Evolutionary conservation across 1,140 invertebrate genomes (phyloP).

Genomic region (Magallana gigas): DNA sequence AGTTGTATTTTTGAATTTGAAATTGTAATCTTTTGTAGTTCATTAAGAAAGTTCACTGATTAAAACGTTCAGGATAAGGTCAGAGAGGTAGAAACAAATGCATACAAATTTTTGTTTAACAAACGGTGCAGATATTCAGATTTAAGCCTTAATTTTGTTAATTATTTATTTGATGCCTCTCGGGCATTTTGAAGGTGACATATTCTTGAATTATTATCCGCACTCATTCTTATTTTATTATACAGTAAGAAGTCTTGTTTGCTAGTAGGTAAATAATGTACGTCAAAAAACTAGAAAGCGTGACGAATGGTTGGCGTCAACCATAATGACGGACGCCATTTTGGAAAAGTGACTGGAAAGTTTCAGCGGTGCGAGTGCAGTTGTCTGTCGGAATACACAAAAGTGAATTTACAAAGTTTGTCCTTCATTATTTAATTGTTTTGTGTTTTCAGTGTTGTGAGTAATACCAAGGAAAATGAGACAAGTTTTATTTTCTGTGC

Average conservation of each 20-base stretch:
- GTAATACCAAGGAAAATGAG: neutral
- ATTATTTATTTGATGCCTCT: constrained; percentile 37
- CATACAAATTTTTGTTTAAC: neutral
- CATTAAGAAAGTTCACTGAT: constrained; percentile 11
- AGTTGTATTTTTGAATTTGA: neutral
- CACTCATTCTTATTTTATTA: constrained; percentile 5
- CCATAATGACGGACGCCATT: constrained; percentile 24
- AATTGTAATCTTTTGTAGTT: neutral
- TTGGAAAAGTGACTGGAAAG: neutral
- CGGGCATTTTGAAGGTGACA: constrained; percentile 36
- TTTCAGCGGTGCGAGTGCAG: neutral
- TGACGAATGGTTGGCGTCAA: constrained; percentile 31
- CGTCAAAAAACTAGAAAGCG: constrained; percentile 21
- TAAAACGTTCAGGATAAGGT: constrained; percentile 18
- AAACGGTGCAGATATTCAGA: constrained; percentile 10
- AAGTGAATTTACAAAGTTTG: neutral
- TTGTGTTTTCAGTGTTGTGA: neutral
- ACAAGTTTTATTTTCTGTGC: neutral
- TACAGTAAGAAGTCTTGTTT: constrained; percentile 30
- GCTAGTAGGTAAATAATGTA: constrained; percentile 34
- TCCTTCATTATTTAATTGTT: neutral
- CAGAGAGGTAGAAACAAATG: neutral
- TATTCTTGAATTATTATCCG: constrained; percentile 25
- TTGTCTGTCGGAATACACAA: neutral
- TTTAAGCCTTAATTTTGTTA: neutral